phyloP scores from a whole-genome alignment of 2,797 vertebrate genomes.

The Lepidocolaptes lacrymiger region DNA sequence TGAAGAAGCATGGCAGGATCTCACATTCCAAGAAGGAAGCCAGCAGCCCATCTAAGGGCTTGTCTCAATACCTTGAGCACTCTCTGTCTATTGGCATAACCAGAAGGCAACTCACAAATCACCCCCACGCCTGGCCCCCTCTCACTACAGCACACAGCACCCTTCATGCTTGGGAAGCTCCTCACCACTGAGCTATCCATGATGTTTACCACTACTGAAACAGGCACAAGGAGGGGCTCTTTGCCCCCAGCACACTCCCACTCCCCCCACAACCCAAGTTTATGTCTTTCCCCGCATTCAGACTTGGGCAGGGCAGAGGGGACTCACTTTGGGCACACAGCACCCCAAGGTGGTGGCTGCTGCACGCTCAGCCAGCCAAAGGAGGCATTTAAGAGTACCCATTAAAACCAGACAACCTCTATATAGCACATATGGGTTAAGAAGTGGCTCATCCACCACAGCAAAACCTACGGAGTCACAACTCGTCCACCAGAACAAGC shows the following conservation, averaged over 20 bases:
- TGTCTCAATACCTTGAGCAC: neutral
- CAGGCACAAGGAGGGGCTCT: rapidly evolving
- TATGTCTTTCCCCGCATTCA: neutral
- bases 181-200: neutral
- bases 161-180: neutral
- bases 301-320: neutral
- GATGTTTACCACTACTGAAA: neutral
- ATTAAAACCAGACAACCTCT: neutral
- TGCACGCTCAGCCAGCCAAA: neutral
- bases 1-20: neutral
- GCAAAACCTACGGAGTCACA: neutral
- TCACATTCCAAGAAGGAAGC: neutral
- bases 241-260: rapidly evolving
- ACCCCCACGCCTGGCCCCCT: neutral
- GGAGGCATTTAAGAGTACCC: neutral
- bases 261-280: neutral
- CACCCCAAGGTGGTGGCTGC: neutral
- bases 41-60: neutral
- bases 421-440: rapidly evolving
- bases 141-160: neutral
- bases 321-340: neutral
- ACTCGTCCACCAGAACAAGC: neutral
- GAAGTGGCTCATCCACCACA: neutral
- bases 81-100: neutral
- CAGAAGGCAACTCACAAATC: neutral